A percentile compares a stretch with the other conserved stretches of the same genome.
Conservation (phyloP, 92 coral and sea anemone species). For the Epizoanthus illoricatus region DNA sequence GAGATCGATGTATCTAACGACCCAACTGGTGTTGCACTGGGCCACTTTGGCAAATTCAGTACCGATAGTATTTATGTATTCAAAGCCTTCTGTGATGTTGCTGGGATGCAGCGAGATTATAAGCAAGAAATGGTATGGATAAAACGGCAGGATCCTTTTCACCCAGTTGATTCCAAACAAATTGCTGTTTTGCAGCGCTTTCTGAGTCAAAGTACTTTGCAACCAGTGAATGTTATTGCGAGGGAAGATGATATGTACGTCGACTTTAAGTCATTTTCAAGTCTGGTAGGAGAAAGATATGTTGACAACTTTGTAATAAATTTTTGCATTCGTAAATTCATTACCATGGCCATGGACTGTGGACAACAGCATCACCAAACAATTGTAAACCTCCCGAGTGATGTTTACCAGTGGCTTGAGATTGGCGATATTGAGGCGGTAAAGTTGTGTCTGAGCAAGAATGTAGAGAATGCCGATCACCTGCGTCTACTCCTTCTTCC, state of each 20-base stretch:
- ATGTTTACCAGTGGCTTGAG: slow-evolving; percentile 10
- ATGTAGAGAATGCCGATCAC: neutral
- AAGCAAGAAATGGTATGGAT: slow-evolving; percentile 7
- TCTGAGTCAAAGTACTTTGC: slow-evolving; percentile 6
- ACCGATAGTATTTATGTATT: neutral
- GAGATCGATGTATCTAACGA: slow-evolving; percentile 1
- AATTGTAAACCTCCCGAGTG: slow-evolving; percentile 15
- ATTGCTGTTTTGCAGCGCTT: neutral
- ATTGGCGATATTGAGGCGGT: neutral
- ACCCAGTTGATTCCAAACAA: neutral
- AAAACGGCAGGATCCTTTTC: neutral
- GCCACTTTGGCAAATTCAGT: neutral
- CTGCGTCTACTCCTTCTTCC: slow-evolving; percentile 13
- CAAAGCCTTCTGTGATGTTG: slow-evolving; percentile 23
- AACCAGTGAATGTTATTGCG: neutral
- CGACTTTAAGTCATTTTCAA: slow-evolving; percentile 17
- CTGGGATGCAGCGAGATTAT: slow-evolving; percentile 15
- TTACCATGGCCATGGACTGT: neutral
- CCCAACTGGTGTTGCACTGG: slow-evolving; percentile 34
- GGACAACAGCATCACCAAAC: neutral
- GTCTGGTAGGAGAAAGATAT: slow-evolving; percentile 18
- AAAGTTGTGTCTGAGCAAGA: neutral
- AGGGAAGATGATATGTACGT: slow-evolving; percentile 1
- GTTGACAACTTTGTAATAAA: slow-evolving; percentile 18
- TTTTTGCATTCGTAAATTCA: slow-evolving; percentile 3